Percentiles rank a stretch among this genome's conserved stretches.
Evolutionary conservation across 2,888 invertebrate genomes (phyloP).

Genomic region (Caenorhabditis angaria): DNA sequence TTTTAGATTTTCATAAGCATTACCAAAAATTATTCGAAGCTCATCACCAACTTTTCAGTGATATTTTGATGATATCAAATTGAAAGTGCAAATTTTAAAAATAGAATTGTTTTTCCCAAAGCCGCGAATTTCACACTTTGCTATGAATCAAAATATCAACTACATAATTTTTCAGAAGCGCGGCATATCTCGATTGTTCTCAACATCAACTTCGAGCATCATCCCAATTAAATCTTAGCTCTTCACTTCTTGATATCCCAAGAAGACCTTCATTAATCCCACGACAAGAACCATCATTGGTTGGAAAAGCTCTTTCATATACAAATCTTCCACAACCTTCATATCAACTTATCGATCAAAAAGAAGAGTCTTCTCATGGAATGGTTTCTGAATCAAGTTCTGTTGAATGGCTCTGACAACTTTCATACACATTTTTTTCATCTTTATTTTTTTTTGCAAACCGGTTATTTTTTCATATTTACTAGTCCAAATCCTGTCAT

Average conservation of each 20-base stretch:
- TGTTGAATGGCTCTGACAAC: slow-evolving; percentile 53
- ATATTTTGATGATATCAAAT: too few relatives aligned
- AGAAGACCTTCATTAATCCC: slow-evolving; percentile 40
- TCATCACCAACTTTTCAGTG: too few relatives aligned
- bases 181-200: slow-evolving; percentile 44
- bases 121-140: too few relatives aligned
- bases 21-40: too few relatives aligned
- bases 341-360: slow-evolving; percentile 42
- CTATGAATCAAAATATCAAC: background rate
- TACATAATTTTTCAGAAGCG: slow-evolving; percentile 35
- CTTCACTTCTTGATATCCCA: slow-evolving; percentile 47
- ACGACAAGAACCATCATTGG: slow-evolving; percentile 42
- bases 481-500: background rate
- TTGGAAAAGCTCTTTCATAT: slow-evolving; percentile 45
- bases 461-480: slow-evolving; percentile 2
- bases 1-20: too few relatives aligned
- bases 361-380: slow-evolving; percentile 38
- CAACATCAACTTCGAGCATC: slow-evolving; percentile 34
- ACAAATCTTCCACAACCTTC: slow-evolving; percentile 39
- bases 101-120: too few relatives aligned
- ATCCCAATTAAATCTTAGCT: slow-evolving; percentile 28
- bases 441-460: slow-evolving; percentile 11
- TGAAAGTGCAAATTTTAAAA: too few relatives aligned
- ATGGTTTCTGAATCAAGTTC: slow-evolving; percentile 47
- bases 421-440: background rate